Evolutionary conservation across 2,113 vertebrate species (phyloP), one percentile per base, ranked within the genome.

Genomic region (Azemiops feae): DNA sequence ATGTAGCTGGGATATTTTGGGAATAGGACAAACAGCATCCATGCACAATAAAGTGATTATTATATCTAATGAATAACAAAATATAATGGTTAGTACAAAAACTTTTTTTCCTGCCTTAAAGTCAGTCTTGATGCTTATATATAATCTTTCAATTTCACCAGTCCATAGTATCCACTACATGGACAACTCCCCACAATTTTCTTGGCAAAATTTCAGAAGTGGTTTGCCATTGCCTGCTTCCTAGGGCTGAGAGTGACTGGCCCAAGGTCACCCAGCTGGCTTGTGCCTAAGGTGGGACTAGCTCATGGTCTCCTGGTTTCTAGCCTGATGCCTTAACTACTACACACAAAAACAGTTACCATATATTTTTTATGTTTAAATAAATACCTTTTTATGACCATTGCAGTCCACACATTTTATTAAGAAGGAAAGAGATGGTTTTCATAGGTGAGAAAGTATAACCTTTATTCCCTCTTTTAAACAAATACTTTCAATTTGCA

Each of bases 11-110:
- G 95, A 94, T 92, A 92, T 93, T 96, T 27, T 81, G 53, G 58
- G 45, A 95, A 91, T 87, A 95, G 91, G 96, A 93, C 95, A 94
- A 95, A 96, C 93, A 87, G 27, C 93, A 89, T 89, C 50, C 1
- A 58, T 93, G 87, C 88, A 64, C 5, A 87, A 52, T 39, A 25
- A 86, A 34, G 22, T 34, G 18, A 50, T 85, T 60, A 4, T 4
- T 23, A 27, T 39, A 88, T 64, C 14, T 87, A 92, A 60, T 60
- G 27, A 58, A 45, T 52, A 8, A 14, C 22, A 88, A 8, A 23
- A 11, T 22, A 57, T 27, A 47, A n/a, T 3, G 18, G 14, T 81
- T 89, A 88, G 10, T 43, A 45, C 18, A 54, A 74, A 92, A 9
- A 23, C 54, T 3, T 34, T 30, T 87, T 34, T 39, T 74, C 18